phyloP scores from a whole-genome alignment of 2,113 vertebrate species.

The Myrmophylax atrothorax region DNA sequence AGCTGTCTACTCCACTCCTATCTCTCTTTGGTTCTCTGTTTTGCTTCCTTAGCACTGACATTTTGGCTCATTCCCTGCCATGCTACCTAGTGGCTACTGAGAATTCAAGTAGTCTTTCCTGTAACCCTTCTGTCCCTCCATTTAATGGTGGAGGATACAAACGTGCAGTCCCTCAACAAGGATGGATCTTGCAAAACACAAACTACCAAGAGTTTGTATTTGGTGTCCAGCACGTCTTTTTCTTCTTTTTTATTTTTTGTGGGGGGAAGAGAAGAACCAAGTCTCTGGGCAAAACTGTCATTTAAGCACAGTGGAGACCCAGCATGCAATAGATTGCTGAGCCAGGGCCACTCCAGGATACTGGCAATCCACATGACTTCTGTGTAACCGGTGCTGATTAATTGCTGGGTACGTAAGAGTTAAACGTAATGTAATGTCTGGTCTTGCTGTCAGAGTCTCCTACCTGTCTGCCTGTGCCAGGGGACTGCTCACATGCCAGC shows the following conservation, averaged over 20 bases:
- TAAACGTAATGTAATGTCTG: slow-evolving; percentile 11
- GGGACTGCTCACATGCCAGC: neutral
- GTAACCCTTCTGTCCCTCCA: neutral
- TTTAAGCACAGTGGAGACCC: neutral
- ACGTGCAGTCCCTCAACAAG: neutral
- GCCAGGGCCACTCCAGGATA: fast-evolving
- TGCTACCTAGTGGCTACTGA: neutral
- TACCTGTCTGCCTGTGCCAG: neutral
- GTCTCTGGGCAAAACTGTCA: neutral
- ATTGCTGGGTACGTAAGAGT: neutral
- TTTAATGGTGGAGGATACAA: neutral
- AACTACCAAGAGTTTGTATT: neutral
- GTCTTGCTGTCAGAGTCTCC: slow-evolving; percentile 16
- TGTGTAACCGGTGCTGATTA: neutral
- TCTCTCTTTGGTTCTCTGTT: neutral
- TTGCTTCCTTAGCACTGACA: neutral
- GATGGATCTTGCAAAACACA: neutral
- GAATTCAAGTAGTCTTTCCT: neutral
- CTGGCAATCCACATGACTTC: neutral
- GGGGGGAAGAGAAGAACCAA: neutral
- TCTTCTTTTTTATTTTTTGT: no score
- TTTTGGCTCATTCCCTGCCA: neutral
- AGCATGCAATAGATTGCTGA: neutral
- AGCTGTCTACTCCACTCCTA: neutral
- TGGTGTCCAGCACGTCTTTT: neutral